Percentiles rank a stretch among this genome's conserved stretches.
These are phyloP conservation scores for Celastrina argiolus DNA, from an alignment of 2,888 invertebrate species.

Conservation along the genomic window DNA sequence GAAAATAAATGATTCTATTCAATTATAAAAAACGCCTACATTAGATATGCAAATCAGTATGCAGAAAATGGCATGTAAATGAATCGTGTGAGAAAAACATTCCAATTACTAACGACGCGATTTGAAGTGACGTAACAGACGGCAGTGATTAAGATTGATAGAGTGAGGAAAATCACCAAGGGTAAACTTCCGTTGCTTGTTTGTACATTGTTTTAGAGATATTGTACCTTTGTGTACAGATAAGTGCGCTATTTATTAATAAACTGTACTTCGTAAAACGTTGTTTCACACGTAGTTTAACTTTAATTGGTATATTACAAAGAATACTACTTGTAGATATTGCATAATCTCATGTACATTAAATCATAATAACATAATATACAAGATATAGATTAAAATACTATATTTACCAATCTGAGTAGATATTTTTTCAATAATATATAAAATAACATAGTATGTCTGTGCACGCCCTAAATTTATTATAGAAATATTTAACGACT, in stretches of 20 bases:
- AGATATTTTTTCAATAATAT: no score
- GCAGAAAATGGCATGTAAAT: background rate
- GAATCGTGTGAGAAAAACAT: background rate
- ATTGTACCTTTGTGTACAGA: background rate
- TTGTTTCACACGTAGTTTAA: background rate
- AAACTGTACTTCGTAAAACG: background rate
- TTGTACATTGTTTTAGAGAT: background rate
- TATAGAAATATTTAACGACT: background rate
- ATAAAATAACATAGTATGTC: background rate
- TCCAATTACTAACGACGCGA: background rate
- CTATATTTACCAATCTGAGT: no score
- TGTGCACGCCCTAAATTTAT: background rate
- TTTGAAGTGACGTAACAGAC: background rate
- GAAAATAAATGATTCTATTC: no score
- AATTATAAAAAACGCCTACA: no score
- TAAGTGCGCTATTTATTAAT: constrained; percentile 8
- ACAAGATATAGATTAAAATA: no score
- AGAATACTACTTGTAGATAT: background rate
- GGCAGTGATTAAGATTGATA: constrained; percentile 29
- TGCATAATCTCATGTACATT: background rate
- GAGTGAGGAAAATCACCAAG: constrained; percentile 11
- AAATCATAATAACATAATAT: no score
- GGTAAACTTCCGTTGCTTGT: constrained; percentile 24
- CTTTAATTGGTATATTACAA: background rate
- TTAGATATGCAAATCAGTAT: background rate